Evolutionary conservation across 2,113 vertebrate species (phyloP).

Genomic region (Gopherus evgoodei): DNA sequence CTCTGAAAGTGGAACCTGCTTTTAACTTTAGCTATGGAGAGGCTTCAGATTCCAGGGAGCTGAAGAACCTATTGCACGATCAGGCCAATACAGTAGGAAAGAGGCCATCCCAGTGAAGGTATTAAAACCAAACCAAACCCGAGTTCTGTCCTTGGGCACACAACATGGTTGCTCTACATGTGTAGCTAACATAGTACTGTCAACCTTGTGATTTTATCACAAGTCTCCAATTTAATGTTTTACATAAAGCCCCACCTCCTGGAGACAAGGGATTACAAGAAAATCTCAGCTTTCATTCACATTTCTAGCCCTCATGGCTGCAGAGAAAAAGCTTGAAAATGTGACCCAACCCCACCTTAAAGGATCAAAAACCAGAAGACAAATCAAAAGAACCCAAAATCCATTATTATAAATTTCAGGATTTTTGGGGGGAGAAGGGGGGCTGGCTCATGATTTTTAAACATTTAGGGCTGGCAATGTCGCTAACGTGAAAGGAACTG

Average conservation of each 20-base stretch:
- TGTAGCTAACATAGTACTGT: constrained; percentile 23
- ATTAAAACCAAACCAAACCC: constrained; percentile 28
- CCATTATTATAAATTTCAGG: neutral
- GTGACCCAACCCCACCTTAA: neutral
- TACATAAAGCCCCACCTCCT: neutral
- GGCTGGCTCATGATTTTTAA: constrained; percentile 9
- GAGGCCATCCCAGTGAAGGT: neutral
- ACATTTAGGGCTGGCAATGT: neutral
- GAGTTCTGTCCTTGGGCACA: neutral
- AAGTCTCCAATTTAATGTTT: constrained; percentile 19
- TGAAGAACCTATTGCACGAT: neutral
- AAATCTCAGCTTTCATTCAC: constrained; percentile 33
- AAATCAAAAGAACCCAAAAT: constrained; percentile 5
- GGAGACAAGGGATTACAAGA: constrained; percentile 36
- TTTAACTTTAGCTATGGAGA: neutral
- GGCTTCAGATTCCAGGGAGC: neutral
- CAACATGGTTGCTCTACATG: constrained; percentile 8
- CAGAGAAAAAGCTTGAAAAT: neutral
- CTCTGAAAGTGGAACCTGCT: neutral
- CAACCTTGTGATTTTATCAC: constrained; percentile 16
- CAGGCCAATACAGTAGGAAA: neutral
- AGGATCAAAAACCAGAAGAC: neutral
- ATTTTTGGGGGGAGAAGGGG: constrained; percentile 11
- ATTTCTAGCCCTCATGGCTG: neutral
- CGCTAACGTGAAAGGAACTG: neutral